These are phyloP conservation scores for Amyelois transitella DNA, from an alignment of 1,140 invertebrate species.

Conservation along the genomic window DNA sequence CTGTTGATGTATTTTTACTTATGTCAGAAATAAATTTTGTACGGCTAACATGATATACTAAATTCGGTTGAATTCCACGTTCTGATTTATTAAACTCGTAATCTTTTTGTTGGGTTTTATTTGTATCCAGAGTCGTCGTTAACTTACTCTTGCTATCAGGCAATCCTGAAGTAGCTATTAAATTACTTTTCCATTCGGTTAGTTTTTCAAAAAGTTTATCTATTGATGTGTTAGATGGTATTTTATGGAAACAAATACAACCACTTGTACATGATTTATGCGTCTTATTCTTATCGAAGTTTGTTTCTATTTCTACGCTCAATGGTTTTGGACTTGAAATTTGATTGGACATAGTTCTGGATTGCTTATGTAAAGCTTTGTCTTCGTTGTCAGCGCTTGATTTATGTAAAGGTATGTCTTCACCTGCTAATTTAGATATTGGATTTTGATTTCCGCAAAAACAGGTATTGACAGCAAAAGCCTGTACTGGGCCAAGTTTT, in stretches of 20 bases:
- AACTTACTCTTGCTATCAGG: not conserved
- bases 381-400: not conserved
- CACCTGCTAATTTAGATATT: not conserved
- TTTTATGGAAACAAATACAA: constrained; percentile 53
- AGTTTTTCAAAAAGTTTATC: constrained; percentile 46
- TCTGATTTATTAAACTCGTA: not conserved
- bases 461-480: constrained; percentile 53
- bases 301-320: constrained; percentile 7
- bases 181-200: constrained; percentile 34
- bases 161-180: not conserved
- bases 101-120: not conserved
- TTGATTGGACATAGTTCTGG: not conserved
- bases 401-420: not conserved
- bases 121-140: not conserved
- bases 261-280: constrained; percentile 22
- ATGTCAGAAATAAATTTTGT: not conserved
- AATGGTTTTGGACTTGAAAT: constrained; percentile 23
- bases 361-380: not conserved
- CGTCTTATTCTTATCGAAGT: not conserved
- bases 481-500: constrained; percentile 30
- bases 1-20: constrained; percentile 1
- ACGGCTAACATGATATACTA: not conserved
- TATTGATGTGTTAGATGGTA: constrained; percentile 53
- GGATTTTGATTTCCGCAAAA: constrained; percentile 28
- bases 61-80: not conserved